A percentile compares a stretch with the other conserved stretches of the same genome.
Evolutionary conservation across 1,140 invertebrate species (phyloP).

Genomic region (Eupristina koningsbergeri): DNA sequence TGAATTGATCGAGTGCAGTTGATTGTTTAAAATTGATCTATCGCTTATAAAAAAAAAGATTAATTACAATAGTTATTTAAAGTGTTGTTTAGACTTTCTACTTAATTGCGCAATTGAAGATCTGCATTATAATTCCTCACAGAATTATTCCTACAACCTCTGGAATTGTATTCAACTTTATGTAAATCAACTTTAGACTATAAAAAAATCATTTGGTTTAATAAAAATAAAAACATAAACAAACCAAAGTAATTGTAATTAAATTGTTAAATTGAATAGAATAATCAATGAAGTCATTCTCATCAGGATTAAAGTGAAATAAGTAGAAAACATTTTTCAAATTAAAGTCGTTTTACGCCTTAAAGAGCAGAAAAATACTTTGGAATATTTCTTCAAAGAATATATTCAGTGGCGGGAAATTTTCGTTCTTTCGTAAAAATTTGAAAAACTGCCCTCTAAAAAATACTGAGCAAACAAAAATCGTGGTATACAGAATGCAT

Average conservation of each 20-base stretch:
- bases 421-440: background rate
- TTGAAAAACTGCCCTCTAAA: background rate
- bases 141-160: background rate
- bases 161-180: background rate
- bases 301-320: too few species aligned
- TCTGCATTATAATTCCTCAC: too few species aligned
- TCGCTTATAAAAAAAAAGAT: background rate
- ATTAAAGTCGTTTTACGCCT: slow-evolving; percentile 2
- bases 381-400: background rate
- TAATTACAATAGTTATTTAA: background rate
- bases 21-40: background rate
- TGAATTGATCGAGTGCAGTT: background rate
- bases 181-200: background rate
- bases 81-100: background rate
- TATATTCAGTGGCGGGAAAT: background rate
- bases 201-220: background rate
- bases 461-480: slow-evolving; percentile 1
- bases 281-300: too few species aligned
- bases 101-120: background rate
- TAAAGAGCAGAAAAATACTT: background rate
- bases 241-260: background rate
- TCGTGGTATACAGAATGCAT: too few species aligned
- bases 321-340: background rate
- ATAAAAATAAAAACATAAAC: background rate
- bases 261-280: too few species aligned